Evolutionary conservation across 1,140 invertebrate genomes (phyloP).

Genomic region (Dolichoris vasculosae): DNA sequence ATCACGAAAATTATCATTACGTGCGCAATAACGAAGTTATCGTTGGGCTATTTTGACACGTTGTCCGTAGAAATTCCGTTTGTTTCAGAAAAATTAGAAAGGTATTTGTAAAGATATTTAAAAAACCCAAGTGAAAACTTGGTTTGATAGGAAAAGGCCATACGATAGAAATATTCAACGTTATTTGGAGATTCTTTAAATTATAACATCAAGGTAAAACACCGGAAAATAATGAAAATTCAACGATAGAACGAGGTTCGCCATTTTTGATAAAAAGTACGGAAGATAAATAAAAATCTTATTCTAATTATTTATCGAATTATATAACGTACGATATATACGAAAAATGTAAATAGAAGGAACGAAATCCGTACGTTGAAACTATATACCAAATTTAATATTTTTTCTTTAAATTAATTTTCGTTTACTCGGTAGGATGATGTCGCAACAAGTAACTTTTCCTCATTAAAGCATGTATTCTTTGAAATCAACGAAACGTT

Average conservation of each 20-base stretch:
- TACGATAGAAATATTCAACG: not conserved
- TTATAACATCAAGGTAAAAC: not conserved
- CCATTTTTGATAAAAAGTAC: no score
- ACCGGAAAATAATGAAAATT: no score
- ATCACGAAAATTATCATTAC: not conserved
- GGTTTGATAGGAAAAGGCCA: not conserved
- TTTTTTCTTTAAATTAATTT: not conserved
- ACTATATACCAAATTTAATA: not conserved
- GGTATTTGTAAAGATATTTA: not conserved
- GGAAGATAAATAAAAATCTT: not conserved
- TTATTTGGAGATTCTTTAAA: not conserved
- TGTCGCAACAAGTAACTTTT: not conserved
- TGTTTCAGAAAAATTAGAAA: not conserved
- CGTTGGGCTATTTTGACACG: not conserved
- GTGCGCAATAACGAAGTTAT: not conserved
- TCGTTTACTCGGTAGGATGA: not conserved
- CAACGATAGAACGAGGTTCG: no score
- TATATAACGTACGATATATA: no score
- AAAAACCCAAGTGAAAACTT: not conserved
- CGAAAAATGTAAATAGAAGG: no score
- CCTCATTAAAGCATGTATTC: not conserved
- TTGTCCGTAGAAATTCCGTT: not conserved
- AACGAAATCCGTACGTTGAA: not conserved
- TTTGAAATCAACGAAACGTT: not conserved
- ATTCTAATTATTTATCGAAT: not conserved